These are phyloP conservation scores for Eledone cirrhosa DNA, from an alignment of 2,888 invertebrate species.

Conservation along the genomic window DNA sequence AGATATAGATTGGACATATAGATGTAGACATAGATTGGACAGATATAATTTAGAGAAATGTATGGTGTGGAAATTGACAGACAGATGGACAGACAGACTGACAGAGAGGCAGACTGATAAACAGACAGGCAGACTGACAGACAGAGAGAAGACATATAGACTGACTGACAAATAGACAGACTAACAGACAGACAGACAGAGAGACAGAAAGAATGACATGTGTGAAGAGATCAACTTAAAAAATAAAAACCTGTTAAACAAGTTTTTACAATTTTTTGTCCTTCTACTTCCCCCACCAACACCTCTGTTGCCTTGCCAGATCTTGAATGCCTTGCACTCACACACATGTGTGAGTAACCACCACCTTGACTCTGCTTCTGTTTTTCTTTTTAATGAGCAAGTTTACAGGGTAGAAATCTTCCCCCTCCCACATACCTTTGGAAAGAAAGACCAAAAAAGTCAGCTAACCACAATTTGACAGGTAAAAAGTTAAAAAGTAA, in stretches of 20 bases:
- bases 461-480: neutral
- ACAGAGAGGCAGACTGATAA: neutral
- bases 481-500: neutral
- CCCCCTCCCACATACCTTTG: neutral
- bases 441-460: neutral
- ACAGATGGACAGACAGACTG: neutral
- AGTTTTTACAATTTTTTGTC: slow-evolving; percentile 9
- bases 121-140: neutral
- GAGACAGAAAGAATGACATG: neutral
- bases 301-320: neutral
- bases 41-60: too few species aligned
- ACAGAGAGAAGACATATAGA: neutral
- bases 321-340: neutral
- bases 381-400: neutral
- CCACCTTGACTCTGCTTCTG: neutral
- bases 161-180: neutral
- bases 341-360: neutral
- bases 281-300: neutral
- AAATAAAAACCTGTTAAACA: slow-evolving; percentile 5
- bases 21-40: too few species aligned
- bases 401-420: too few species aligned
- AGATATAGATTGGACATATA: too few species aligned
- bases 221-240: neutral
- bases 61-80: too few species aligned
- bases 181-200: neutral